These are phyloP conservation scores for Trididemnum nubilum DNA, from an alignment of 23 tunicate species.

Conservation along the genomic window DNA sequence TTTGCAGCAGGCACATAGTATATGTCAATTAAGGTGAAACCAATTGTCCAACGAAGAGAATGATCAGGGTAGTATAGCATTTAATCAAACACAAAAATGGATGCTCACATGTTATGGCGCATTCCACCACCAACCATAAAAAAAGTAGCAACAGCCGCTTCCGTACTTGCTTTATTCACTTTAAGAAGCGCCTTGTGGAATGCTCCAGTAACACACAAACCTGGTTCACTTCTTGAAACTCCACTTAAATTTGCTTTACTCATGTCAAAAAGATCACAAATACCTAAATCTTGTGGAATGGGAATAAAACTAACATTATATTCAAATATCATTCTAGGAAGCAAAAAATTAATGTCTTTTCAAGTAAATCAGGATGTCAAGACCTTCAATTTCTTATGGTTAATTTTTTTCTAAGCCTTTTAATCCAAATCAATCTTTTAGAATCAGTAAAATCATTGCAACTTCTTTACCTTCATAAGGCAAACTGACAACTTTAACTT, in stretches of 20 bases:
- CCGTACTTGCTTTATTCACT: constrained; percentile 87
- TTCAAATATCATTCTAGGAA: constrained; percentile 68
- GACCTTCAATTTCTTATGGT: constrained; percentile 6
- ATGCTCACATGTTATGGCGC: constrained; percentile 82
- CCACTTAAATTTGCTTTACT: constrained; percentile 38
- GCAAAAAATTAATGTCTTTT: constrained; percentile 33
- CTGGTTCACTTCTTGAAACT: constrained; percentile 33
- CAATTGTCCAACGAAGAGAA: constrained; percentile 58
- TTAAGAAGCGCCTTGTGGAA: constrained; percentile 74
- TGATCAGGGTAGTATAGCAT: constrained; percentile 46
- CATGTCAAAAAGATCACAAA: constrained; percentile 35
- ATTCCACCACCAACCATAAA: constrained; percentile 24
- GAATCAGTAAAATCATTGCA: constrained; percentile 57
- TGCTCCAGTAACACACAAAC: constrained; percentile 41
- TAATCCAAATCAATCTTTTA: constrained; percentile 44
- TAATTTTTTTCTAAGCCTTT: constrained; percentile 30
- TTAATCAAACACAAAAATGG: constrained; percentile 72
- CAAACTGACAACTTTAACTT: constrained; percentile 42
- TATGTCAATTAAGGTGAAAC: no score
- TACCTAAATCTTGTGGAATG: constrained; percentile 31
- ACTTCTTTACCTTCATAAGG: constrained; percentile 61
- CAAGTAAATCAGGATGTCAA: not conserved
- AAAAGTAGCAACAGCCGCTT: constrained; percentile 90
- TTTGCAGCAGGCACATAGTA: no score
- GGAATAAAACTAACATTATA: constrained; percentile 20